Evolutionary conservation across 2,797 vertebrate genomes (phyloP).

Genomic region (Alosa sapidissima): DNA sequence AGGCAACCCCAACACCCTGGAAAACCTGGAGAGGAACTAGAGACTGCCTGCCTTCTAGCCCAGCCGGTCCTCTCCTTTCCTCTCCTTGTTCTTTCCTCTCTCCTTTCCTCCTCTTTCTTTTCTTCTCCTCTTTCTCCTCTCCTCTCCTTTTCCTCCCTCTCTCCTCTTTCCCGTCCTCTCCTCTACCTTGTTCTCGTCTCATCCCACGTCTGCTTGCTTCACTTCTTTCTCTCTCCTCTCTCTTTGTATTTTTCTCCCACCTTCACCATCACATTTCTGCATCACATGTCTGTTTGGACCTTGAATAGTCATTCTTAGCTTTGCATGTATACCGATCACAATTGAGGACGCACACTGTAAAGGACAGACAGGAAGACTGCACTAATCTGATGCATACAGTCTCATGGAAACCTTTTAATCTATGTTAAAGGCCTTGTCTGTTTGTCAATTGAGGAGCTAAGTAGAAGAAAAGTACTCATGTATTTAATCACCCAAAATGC

Average conservation of each 20-base stretch:
- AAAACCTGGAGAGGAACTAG: slow-evolving; percentile 47
- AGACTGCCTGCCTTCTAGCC: neutral
- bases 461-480: neutral
- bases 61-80: neutral
- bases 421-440: neutral
- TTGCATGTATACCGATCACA: neutral
- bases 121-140: neutral
- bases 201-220: neutral
- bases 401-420: too few species aligned
- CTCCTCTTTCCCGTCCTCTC: neutral
- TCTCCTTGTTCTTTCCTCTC: neutral
- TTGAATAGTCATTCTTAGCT: neutral
- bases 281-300: neutral
- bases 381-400: neutral
- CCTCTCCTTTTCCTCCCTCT: neutral
- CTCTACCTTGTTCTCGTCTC: neutral
- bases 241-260: neutral
- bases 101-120: neutral
- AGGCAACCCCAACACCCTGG: slow-evolving; percentile 37
- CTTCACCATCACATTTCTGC: neutral
- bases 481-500: neutral
- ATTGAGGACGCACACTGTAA: neutral
- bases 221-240: neutral
- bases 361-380: neutral
- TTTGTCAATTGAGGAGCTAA: neutral